phyloP scores from a whole-genome alignment of 1,140 invertebrate genomes.

The Bombus consobrinus region DNA sequence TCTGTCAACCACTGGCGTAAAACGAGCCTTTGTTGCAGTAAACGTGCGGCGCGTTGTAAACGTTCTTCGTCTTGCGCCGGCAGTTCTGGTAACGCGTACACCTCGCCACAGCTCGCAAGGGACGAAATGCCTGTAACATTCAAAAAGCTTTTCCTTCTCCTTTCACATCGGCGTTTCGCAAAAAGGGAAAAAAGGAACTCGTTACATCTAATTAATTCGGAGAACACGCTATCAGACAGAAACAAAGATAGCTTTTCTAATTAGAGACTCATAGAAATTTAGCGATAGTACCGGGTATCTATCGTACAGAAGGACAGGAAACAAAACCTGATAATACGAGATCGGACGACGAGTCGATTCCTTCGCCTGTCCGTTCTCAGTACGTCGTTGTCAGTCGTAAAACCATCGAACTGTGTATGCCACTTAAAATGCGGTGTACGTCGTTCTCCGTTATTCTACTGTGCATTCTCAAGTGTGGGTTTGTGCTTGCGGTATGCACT shows the following conservation, averaged over 20 bases:
- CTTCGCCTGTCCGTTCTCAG: not conserved
- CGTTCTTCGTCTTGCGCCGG: conserved; percentile 91
- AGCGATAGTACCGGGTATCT: conserved; percentile 30
- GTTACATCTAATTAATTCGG: not conserved
- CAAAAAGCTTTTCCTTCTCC: not conserved
- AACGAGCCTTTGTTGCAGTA: conserved; percentile 91
- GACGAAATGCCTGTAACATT: conserved; percentile 89
- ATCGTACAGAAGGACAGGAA: conserved; percentile 43
- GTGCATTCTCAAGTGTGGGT: conserved; percentile 43
- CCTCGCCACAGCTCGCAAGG: conserved; percentile 88
- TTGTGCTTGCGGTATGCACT: conserved; percentile 55
- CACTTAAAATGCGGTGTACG: conserved; percentile 43
- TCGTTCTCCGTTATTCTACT: conserved; percentile 47
- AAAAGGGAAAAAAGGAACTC: not conserved
- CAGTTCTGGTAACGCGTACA: conserved; percentile 88
- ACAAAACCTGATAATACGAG: conserved; percentile 45
- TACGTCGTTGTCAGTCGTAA: conserved; percentile 27
- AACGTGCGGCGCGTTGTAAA: conserved; percentile 88
- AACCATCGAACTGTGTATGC: not conserved
- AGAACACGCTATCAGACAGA: too few relatives aligned
- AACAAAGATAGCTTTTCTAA: not conserved
- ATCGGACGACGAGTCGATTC: not conserved
- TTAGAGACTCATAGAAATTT: conserved; percentile 19
- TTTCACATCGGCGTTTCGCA: not conserved
- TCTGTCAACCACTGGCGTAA: conserved; percentile 91